These are phyloP conservation scores for Rhizoglyphus robini DNA, from an alignment of 1,140 invertebrate genomes.

Conservation along the genomic window DNA sequence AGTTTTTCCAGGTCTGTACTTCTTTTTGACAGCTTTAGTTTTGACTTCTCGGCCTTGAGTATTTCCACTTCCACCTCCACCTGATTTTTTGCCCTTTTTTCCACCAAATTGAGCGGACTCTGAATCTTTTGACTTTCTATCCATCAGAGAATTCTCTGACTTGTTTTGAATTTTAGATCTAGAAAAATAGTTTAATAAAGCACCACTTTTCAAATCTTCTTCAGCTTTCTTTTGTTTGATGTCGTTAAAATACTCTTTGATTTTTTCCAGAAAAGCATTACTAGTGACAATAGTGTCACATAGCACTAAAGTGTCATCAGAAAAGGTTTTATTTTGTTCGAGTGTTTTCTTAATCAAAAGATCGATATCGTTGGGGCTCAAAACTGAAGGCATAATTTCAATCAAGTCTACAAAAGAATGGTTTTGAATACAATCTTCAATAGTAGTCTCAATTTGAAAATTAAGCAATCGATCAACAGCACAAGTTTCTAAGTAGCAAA, in stretches of 20 bases:
- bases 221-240: conserved; percentile 57
- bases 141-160: conserved; percentile 33
- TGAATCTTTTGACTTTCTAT: conserved; percentile 71
- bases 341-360: conserved; percentile 23
- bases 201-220: conserved; percentile 32
- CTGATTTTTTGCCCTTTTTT: conserved; percentile 39
- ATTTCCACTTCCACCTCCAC: conserved; percentile 73
- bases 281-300: conserved; percentile 40
- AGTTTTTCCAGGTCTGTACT: conserved; percentile 32
- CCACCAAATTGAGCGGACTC: conserved; percentile 30
- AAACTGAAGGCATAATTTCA: conserved; percentile 30
- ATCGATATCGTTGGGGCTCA: conserved; percentile 26
- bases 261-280: conserved; percentile 49
- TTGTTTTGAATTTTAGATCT: conserved; percentile 35
- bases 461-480: conserved; percentile 57
- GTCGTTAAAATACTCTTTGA: conserved; percentile 50
- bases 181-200: conserved; percentile 17
- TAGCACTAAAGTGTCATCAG: conserved; percentile 30
- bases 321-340: conserved; percentile 18
- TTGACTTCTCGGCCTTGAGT: conserved; percentile 86
- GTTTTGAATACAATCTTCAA: conserved; percentile 65
- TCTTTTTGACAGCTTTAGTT: conserved; percentile 76
- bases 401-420: conserved; percentile 62
- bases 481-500: conserved; percentile 58
- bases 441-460: conserved; percentile 60